These are phyloP conservation scores for Brachymystax lenok DNA, from an alignment of 2,797 vertebrate genomes.

Conservation along the genomic window DNA sequence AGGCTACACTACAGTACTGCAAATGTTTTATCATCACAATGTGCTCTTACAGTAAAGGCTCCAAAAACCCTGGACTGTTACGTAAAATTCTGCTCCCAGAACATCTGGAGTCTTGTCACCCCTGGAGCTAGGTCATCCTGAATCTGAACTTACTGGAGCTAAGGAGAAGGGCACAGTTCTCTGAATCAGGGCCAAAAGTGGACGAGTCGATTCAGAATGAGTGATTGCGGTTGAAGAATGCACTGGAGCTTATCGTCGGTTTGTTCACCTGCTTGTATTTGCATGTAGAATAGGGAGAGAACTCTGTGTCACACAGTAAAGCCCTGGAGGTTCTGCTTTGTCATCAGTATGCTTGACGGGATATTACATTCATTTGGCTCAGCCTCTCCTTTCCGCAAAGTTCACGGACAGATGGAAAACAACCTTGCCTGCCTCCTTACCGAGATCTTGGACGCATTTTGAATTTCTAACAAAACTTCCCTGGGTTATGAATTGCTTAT, in stretches of 20 bases:
- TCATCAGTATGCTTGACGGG: not conserved
- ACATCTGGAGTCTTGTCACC: conserved; percentile 2
- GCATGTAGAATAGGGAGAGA: not conserved
- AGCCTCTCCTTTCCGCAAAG: not conserved
- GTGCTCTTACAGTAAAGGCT: not conserved
- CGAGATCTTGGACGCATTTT: not conserved
- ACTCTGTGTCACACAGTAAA: not conserved
- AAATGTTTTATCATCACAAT: not conserved
- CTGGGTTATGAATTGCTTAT: not conserved
- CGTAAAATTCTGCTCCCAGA: not conserved
- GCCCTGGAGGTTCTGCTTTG: not conserved
- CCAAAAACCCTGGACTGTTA: not conserved
- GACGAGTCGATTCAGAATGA: not conserved
- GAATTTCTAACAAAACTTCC: not conserved
- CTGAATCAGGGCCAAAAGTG: not conserved
- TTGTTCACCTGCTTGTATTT: not conserved
- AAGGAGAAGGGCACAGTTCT: not conserved
- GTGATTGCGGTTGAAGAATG: not conserved
- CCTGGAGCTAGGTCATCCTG: not conserved
- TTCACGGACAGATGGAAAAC: not conserved
- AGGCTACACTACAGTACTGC: too few relatives aligned
- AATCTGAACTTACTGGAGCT: not conserved
- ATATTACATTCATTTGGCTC: not conserved
- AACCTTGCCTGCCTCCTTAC: not conserved
- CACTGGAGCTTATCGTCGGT: not conserved